Evolutionary conservation across 2,113 vertebrate genomes (phyloP).

Genomic region (Globicephala melas): DNA sequence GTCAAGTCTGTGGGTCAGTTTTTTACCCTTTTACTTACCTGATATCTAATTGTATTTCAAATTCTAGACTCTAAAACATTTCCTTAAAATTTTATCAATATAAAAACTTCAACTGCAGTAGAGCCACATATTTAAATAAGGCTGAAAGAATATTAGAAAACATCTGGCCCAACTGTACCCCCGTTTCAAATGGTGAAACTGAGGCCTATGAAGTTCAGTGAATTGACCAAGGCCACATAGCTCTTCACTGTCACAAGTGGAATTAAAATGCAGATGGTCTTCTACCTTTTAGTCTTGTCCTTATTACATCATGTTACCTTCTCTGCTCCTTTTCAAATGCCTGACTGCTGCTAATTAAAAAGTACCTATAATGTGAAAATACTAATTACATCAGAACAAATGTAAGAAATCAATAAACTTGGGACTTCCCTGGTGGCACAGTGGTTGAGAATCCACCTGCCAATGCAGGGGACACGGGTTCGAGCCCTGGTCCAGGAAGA

Average conservation of each 20-base stretch:
- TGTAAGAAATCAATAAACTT: slow-evolving; percentile 21
- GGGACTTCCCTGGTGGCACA: too few species aligned
- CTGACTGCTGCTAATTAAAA: slow-evolving; percentile 16
- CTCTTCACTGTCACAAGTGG: not conserved
- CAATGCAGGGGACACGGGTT: too few species aligned
- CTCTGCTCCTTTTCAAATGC: not conserved
- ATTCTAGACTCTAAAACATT: slow-evolving; percentile 29
- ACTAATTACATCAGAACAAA: slow-evolving; percentile 13
- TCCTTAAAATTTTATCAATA: slow-evolving; percentile 29
- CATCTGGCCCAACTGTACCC: not conserved
- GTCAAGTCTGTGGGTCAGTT: not conserved
- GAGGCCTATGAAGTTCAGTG: not conserved
- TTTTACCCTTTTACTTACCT: slow-evolving; percentile 26
- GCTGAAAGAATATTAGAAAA: slow-evolving; percentile 4
- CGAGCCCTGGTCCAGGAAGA: too few species aligned
- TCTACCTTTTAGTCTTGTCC: not conserved
- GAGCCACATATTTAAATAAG: not conserved
- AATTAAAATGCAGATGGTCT: not conserved
- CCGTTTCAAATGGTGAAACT: not conserved
- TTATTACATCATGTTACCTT: not conserved
- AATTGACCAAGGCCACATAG: not conserved
- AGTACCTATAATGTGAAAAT: slow-evolving; percentile 2
- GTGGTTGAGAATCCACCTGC: too few species aligned
- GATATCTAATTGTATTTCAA: slow-evolving; percentile 21
- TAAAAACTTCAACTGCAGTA: not conserved